Evolutionary conservation across 2,797 vertebrate species (phyloP), one percentile per base, ranked within the genome.

Genomic region (Moxostoma hubbsi): DNA sequence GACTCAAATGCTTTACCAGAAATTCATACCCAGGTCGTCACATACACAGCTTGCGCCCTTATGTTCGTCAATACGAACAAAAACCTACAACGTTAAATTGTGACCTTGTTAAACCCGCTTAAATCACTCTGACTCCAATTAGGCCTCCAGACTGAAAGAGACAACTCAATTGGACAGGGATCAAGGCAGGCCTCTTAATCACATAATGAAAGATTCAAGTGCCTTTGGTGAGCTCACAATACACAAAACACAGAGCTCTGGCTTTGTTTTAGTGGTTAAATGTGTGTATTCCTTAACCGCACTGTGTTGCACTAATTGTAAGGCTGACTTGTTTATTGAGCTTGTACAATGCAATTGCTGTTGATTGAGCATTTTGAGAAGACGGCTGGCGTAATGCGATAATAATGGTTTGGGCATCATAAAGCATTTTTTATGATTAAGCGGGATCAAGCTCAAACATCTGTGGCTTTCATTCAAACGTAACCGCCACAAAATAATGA

Each of bases 131-230:
- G 83, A 80, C 75, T 84, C 67, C 70, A 83, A 80, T 79, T 82
- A 74, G 67, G 70, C 53, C 83, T 55, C 8, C 45, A 63, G 66
- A 86, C 79, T 86, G 73, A 86, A 86, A 81, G 80, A 83, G 73
- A 82, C 65, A 81, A 74, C 77, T 81, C 76, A 79, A 66, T 75
- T 86, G 76, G 80, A 87, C 81, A 77, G 78, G 84, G 80, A 86
- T 82, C 67, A 88, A 85, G 83, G 61, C 72, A 85, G 83, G 75
- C 77, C 77, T 70, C 85, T 85, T 84, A 84, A 86, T 86, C 82
- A 86, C 80, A 86, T 82, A 85, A 86, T 85, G 75, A 84, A 85
- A 83, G 71, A 74, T 84, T 81, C 77, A 67, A 81, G 81, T 81
- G 77, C 73, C 79, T 78, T 70, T 75, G 74, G 82, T 82, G 77